Base-by-base conservation (phyloP, 1,140 invertebrate species). In the Drosophila parvula region DNA sequence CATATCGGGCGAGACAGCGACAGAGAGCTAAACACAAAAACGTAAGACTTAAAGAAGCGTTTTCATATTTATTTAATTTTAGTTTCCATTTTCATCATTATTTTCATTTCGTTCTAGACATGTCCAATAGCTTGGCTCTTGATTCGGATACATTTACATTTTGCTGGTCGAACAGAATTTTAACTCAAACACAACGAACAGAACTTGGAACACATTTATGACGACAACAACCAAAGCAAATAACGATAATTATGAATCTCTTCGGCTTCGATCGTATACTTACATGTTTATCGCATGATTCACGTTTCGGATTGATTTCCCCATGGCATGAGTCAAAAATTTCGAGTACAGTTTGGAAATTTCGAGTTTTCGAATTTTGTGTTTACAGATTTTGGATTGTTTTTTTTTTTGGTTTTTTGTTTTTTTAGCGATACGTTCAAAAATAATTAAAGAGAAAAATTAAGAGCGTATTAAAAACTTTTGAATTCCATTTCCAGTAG, bases 371-470 rank as follows among this genome's bases (percentile, higher is more conserved):
- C 55, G 41, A 81, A 43, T 76, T 74, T 81, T 82, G 70, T 82
- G 64, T 73, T 81, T 61, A 57, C 44, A 74, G 69, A 79, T 81
- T 38, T 65, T 81, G 38, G 60, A 53, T 75, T 84, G 43, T 50
- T 60, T 75, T 65, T 67, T 73, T 51, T 58, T 51, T 67, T 48
- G n/a, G n/a, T n/a, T 44, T 63, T 55, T 76, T 47, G 9, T 44
- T 57, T 81, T 81, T 88, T 83, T 88, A 89, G 84, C 84, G 85
- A 89, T 89, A 89, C 84, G 84, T 89, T 88, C 44, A 89, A 89
- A 88, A 84, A 84, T 78, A 84, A 89, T 89, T 89, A 89, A 89
- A 89, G 84, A 89, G 84, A 89, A 89, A 89, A 89, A 89, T 89
- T 64, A 89, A 89, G 78, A 89, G 80, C 67, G 67, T 89, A 89